A percentile compares a stretch with the other conserved stretches of the same genome.
phyloP scores from a whole-genome alignment of 2,888 invertebrate species.

The Saturnia pavonia region DNA sequence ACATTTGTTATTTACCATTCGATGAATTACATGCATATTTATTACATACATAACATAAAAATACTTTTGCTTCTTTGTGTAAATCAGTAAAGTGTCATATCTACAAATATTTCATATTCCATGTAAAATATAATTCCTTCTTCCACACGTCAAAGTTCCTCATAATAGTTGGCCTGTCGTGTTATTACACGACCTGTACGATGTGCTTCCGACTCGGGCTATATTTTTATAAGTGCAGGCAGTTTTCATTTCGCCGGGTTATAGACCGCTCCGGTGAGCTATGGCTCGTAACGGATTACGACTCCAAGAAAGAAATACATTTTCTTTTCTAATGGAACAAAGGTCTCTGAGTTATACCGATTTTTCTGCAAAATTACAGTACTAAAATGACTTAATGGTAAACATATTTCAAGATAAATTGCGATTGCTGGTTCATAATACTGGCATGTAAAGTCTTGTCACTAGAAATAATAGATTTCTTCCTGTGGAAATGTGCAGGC shows the following conservation, averaged over 20 bases:
- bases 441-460: too few species aligned
- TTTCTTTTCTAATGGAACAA: conserved; percentile 10
- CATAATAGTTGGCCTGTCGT: conserved; percentile 49
- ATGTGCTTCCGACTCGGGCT: conserved; percentile 26
- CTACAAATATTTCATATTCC: conserved; percentile 18
- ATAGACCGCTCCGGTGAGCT: conserved; percentile 21
- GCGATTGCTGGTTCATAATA: too few species aligned
- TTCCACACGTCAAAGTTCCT: conserved; percentile 41
- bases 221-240: conserved; percentile 34
- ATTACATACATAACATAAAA: too few species aligned
- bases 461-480: too few species aligned
- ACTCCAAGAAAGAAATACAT: conserved; percentile 1
- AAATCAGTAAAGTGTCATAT: conserved; percentile 11
- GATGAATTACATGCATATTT: too few species aligned
- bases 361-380: not conserved
- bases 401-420: too few species aligned
- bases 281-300: conserved; percentile 9
- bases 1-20: too few species aligned
- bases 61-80: not conserved
- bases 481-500: too few species aligned
- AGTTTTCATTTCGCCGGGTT: conserved; percentile 30
- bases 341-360: not conserved
- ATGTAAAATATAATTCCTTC: conserved; percentile 25
- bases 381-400: not conserved
- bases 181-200: conserved; percentile 41